Conservation (phyloP, 2,888 invertebrate genomes). For the Ophion ventricosus region DNA sequence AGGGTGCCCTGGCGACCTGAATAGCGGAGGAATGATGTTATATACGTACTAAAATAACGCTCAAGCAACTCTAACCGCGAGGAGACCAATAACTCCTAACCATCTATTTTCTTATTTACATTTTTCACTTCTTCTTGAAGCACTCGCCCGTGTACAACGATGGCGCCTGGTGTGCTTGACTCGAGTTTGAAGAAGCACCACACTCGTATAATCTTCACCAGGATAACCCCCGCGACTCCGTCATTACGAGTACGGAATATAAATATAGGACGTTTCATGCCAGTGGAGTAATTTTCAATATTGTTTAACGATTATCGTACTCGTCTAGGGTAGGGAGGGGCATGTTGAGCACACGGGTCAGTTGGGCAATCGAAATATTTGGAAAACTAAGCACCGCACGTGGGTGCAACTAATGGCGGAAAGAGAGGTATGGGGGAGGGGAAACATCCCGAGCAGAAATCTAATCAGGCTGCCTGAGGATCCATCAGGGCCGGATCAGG, state of each 20-base stretch:
- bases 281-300: too few relatives aligned
- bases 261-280: not conserved
- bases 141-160: constrained; percentile 14
- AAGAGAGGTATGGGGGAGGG: too few relatives aligned
- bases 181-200: constrained; percentile 58
- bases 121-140: constrained; percentile 52
- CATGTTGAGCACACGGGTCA: too few relatives aligned
- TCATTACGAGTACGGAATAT: not conserved
- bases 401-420: too few relatives aligned
- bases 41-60: constrained; percentile 38
- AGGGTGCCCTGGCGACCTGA: not conserved
- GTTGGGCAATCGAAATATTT: too few relatives aligned
- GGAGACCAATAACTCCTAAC: constrained; percentile 48
- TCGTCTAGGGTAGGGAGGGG: too few relatives aligned
- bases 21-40: not conserved
- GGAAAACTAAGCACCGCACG: too few relatives aligned
- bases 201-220: constrained; percentile 33
- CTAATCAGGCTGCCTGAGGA: too few relatives aligned
- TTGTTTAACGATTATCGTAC: too few relatives aligned
- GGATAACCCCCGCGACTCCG: constrained; percentile 10
- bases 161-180: constrained; percentile 62
- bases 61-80: constrained; percentile 32
- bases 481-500: too few relatives aligned
- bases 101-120: constrained; percentile 60
- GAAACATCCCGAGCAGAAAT: too few relatives aligned